Conservation (phyloP, 2,797 vertebrate species). For the Gallinago solitaria region DNA sequence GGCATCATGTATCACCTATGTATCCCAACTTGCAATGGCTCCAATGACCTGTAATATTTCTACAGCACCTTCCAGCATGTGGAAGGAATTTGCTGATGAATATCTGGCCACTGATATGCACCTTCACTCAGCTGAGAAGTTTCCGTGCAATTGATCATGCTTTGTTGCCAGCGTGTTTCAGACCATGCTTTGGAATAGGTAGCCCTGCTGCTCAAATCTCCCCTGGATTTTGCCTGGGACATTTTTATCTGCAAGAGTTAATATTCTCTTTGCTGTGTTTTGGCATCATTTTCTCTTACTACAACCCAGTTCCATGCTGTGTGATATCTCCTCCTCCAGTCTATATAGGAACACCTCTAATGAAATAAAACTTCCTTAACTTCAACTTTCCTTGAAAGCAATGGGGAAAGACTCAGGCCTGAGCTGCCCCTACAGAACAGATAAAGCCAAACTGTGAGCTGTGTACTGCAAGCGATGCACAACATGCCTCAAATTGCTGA, state of each 20-base stretch:
- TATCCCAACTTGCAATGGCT: background rate
- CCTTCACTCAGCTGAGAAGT: background rate
- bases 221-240: background rate
- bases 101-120: background rate
- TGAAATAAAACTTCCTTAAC: background rate
- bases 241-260: background rate
- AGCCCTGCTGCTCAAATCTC: background rate
- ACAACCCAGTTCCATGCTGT: background rate
- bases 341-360: background rate
- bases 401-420: background rate
- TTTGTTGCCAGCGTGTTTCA: background rate
- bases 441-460: background rate
- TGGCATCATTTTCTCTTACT: background rate
- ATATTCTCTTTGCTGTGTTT: background rate
- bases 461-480: fast-evolving
- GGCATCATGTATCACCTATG: background rate
- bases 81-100: background rate
- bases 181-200: background rate
- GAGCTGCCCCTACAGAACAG: background rate
- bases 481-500: background rate
- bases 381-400: background rate
- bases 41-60: background rate
- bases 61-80: background rate
- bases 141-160: background rate
- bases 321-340: background rate